phyloP scores from a whole-genome alignment of 2,888 invertebrate genomes.

The Brenthis ino region DNA sequence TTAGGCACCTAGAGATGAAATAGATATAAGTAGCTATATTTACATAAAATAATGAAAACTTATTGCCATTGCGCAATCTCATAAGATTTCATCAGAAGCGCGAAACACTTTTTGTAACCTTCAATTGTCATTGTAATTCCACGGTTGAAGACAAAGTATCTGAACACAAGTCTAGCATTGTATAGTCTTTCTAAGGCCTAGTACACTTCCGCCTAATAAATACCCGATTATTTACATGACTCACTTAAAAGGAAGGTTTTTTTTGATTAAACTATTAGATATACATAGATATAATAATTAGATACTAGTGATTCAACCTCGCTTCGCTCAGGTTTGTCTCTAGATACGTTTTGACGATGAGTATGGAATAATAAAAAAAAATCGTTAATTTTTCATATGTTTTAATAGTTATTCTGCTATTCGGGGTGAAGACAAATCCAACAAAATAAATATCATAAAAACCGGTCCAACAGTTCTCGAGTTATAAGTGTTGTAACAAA shows the following conservation, averaged over 20 bases:
- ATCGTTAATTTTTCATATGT: too few relatives aligned
- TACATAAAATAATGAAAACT: background rate
- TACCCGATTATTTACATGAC: background rate
- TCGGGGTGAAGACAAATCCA: too few relatives aligned
- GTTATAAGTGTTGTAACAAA: too few relatives aligned
- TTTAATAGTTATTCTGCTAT: too few relatives aligned
- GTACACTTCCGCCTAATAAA: background rate
- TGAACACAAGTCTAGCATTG: conserved; percentile 15
- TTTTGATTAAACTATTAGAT: background rate
- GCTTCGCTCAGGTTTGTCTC: too few relatives aligned
- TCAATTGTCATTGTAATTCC: conserved; percentile 22
- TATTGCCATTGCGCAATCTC: background rate
- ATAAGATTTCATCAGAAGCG: conserved; percentile 14
- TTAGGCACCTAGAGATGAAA: too few relatives aligned
- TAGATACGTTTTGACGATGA: too few relatives aligned
- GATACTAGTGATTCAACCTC: too few relatives aligned
- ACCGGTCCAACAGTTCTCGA: too few relatives aligned
- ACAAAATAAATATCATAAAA: too few relatives aligned
- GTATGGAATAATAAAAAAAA: too few relatives aligned
- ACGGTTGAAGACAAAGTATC: conserved; percentile 16
- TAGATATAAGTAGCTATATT: background rate
- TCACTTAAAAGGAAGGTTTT: background rate
- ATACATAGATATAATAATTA: background rate
- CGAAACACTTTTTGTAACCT: conserved; percentile 19
- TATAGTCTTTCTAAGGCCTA: conserved; percentile 12